Base-by-base conservation (phyloP, 2,113 vertebrate species). In the Austrofundulus limnaeus region DNA sequence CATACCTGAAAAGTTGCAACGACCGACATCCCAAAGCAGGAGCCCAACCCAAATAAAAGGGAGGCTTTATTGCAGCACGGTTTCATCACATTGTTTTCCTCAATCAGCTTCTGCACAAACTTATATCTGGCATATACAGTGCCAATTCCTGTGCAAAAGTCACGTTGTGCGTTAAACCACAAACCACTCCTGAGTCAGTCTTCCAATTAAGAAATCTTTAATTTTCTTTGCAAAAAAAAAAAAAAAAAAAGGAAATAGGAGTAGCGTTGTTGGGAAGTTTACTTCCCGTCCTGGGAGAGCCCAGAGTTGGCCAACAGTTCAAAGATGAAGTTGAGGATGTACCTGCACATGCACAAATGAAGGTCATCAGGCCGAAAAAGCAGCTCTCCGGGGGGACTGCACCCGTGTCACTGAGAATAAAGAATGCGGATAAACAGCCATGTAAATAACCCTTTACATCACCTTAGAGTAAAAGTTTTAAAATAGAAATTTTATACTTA, bases 1-100 rank as follows among this genome's bases (percentile, higher is more conserved):
- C 69, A 1, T 89, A 98, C 97, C 96, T 98, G 96, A 85, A 99
- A 98, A 65, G 93, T 95, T 65, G 95, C 96, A 48, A 99, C 96
- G 21, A 96, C 77, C 41, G 92, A 92, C 96, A 98, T 96, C 73
- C 95, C 94, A 16, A 93, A 48, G 79, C 95, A 97, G 66, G 95
- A 94, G 34, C 92, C 2, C 43, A 92, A 5, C 68, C 96, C 96
- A 1, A 93, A 0, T 6, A 55, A 71, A 3, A 97, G 73, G 0
- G 93, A 86, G 46, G 72, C 12, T 48, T 70, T n/a, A 69, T 99
- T 99, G 56, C 93, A 88, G 0, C 24, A 0, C 2, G 92, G 46
- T 0, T 17, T 72, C 75, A 92, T 38, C 1, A 81, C 72, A 3
- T 45, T 34, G 0, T 64, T 83, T 1, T 74, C 79, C 37, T 92